Evolutionary conservation across 2,113 vertebrate species (phyloP), one percentile per base, ranked within the genome.

Genomic region (Tylochromis polylepis): DNA sequence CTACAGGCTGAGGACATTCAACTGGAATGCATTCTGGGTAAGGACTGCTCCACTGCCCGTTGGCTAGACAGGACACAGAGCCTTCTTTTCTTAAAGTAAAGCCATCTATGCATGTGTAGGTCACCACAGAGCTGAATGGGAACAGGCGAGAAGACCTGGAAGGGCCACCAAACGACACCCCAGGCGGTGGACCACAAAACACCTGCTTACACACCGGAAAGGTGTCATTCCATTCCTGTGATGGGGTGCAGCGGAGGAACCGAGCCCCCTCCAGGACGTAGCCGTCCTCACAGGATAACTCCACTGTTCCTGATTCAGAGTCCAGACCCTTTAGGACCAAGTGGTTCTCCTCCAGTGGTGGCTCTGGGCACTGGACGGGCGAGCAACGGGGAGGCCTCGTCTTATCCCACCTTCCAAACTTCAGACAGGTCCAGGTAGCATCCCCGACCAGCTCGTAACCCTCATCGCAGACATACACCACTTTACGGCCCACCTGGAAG

Each of bases 1-100:
- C 98, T 86, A 97, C 97, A 9, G 99, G 99, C 3, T 99, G 98
- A 5, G 97, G 97, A 43, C 99, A 99, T 88, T 99, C 99, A 6
- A 99, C 97, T 0, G 98, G 97, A 81, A 97, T 94, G 80, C 99
- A 99, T 88, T 98, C 97, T 65, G 99, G 99, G 92, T 97, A 89
- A 7, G 97, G 97, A 16, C 86, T 88, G 82, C 97, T 98, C 99
- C 99, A 99, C 8, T 92, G 94, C 4, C 98, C 97, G 43, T 96
- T 95, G 22, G 97, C 96, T 60, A 96, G 96, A 90, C 99, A 99
- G 29, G 82, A 91, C 8, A 97, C 96, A 4, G 94, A 95, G 41
- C 95, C 72, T 38, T 96, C 93, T 34, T 96, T 97, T 82, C 90
- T 96, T 75, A 99, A 92, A 8, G 97, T 96, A 94, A 99, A 99